These are phyloP conservation scores for Nymphicus hollandicus DNA, from an alignment of 2,113 vertebrate species.

Conservation along the genomic window DNA sequence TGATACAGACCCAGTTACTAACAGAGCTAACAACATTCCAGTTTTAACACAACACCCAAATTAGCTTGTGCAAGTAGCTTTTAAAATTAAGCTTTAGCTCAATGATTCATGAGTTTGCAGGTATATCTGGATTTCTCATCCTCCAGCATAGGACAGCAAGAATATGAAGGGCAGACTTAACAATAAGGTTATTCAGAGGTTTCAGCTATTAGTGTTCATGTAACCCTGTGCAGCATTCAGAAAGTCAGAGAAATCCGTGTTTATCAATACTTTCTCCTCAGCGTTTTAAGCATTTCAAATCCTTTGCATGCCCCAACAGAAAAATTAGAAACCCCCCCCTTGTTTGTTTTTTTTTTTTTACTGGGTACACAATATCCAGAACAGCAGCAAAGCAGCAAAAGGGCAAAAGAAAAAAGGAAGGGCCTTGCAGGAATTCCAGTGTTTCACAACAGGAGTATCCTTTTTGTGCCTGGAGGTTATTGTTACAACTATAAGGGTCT, in stretches of 20 bases:
- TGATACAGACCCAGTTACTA: neutral
- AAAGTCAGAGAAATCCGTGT: neutral
- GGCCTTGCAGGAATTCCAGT: neutral
- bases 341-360: neutral
- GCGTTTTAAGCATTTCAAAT: neutral
- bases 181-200: neutral
- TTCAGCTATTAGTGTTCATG: neutral
- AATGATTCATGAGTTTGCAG: neutral
- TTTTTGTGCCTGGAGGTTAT: neutral
- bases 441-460: neutral
- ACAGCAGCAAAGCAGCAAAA: neutral
- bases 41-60: neutral
- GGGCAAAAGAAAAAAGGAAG: neutral
- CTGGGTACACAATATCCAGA: neutral
- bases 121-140: neutral
- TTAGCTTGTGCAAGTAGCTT: neutral
- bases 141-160: neutral
- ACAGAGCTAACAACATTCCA: neutral
- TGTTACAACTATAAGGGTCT: neutral
- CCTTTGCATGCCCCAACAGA: neutral
- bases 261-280: neutral
- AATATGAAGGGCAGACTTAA: neutral
- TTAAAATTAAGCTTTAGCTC: neutral
- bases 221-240: neutral
- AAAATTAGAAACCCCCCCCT: neutral